A percentile compares a stretch with the other conserved stretches of the same genome.
Conservation (phyloP, 2,888 invertebrate species). For the Nomada flava region DNA sequence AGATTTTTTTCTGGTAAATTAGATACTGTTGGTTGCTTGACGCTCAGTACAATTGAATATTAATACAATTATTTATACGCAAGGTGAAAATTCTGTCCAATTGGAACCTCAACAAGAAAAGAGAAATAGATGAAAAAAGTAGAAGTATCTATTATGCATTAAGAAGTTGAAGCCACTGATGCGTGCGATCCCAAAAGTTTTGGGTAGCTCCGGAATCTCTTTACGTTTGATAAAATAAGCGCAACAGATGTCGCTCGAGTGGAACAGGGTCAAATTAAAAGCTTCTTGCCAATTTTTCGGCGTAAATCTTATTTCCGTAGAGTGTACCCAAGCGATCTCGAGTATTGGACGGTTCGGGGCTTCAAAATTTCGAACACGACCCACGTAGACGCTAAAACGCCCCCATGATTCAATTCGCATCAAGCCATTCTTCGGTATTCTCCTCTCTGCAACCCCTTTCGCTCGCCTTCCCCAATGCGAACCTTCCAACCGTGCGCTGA, state of each 20-base stretch:
- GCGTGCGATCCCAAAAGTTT: too few relatives aligned
- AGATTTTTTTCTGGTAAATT: too few relatives aligned
- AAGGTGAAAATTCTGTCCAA: too few relatives aligned
- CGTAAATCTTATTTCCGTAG: constrained; percentile 56
- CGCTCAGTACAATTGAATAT: too few relatives aligned
- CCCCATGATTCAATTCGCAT: constrained; percentile 84
- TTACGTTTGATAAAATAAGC: too few relatives aligned
- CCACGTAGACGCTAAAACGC: constrained; percentile 83
- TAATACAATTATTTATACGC: too few relatives aligned
- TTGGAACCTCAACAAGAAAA: too few relatives aligned
- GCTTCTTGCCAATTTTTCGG: constrained; percentile 37
- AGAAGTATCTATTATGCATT: too few relatives aligned
- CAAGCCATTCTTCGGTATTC: constrained; percentile 73
- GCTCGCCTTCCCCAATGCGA: constrained; percentile 42
- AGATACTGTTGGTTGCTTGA: too few relatives aligned
- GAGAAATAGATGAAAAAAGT: too few relatives aligned
- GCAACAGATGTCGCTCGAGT: too few relatives aligned
- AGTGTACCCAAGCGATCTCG: constrained; percentile 51
- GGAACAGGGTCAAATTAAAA: constrained; percentile 47
- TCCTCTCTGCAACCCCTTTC: constrained; percentile 43
- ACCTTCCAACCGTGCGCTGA: constrained; percentile 47
- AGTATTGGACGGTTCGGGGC: constrained; percentile 56
- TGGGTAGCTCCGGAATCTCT: background rate
- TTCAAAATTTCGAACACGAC: constrained; percentile 78
- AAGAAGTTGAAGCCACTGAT: too few relatives aligned